A percentile compares a stretch with the other conserved stretches of the same genome.
These are phyloP conservation scores for Micronycteris hirsuta DNA, from an alignment of 2,113 vertebrate species.

Conservation along the genomic window DNA sequence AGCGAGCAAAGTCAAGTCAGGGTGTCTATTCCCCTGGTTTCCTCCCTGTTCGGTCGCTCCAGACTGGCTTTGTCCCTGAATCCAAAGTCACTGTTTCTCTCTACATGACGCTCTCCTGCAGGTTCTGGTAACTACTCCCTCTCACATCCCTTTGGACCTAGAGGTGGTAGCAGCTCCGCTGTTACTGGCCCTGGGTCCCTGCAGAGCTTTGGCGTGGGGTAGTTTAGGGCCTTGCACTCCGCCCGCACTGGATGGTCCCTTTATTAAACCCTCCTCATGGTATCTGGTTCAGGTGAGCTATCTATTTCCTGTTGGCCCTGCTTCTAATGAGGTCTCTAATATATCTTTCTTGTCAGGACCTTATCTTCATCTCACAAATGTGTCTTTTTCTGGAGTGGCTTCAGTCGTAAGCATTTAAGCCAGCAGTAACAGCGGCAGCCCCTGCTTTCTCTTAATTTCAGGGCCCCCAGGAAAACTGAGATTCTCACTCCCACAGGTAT, in stretches of 20 bases:
- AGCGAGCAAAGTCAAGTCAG: not conserved
- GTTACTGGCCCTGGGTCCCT: too few relatives aligned
- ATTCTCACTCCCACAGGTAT: not conserved
- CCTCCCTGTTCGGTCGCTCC: not conserved
- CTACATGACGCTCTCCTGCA: not conserved
- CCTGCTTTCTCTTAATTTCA: not conserved
- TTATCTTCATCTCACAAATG: not conserved
- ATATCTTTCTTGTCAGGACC: not conserved
- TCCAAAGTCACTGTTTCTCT: not conserved
- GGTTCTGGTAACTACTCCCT: not conserved
- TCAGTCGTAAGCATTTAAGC: not conserved
- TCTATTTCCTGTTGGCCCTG: not conserved
- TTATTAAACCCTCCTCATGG: not conserved
- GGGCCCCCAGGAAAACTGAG: not conserved
- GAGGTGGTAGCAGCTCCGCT: not conserved
- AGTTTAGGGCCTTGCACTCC: not conserved
- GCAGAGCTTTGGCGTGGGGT: not conserved
- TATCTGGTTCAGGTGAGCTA: not conserved
- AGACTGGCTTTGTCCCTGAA: not conserved
- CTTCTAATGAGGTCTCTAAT: not conserved
- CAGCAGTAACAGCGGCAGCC: rapidly evolving
- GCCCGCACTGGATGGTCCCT: not conserved
- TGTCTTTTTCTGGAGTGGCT: not conserved
- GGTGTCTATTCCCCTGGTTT: not conserved
- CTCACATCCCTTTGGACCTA: not conserved